A percentile compares a stretch with the other conserved stretches of the same genome.
These are phyloP conservation scores for Aphis gossypii DNA, from an alignment of 1,140 invertebrate species.

Conservation along the genomic window DNA sequence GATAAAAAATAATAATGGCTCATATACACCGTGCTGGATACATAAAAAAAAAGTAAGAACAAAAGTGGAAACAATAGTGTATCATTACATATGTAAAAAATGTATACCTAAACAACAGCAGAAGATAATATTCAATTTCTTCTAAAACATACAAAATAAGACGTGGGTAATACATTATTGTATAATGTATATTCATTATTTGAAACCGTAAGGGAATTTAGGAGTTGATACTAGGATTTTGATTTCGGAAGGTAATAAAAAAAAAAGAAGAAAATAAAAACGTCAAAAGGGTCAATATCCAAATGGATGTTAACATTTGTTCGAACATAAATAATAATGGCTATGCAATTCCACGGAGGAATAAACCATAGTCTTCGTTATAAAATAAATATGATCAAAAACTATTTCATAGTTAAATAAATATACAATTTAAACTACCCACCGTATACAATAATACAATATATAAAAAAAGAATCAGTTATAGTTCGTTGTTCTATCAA, in stretches of 20 bases:
- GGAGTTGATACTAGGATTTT: conserved; percentile 1
- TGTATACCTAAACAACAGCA: neutral
- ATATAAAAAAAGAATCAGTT: no score
- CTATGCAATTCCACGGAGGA: neutral
- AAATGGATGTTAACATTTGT: conserved; percentile 30
- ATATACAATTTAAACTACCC: neutral
- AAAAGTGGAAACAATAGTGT: conserved; percentile 24
- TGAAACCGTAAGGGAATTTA: conserved; percentile 9
- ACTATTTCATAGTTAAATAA: conserved; percentile 2
- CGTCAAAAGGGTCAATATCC: neutral
- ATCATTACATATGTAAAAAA: neutral
- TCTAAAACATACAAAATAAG: neutral
- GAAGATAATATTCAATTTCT: neutral
- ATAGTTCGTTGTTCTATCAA: neutral
- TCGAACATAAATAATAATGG: neutral
- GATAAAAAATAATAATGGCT: conserved; percentile 3
- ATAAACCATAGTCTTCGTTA: neutral
- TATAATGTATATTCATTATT: conserved; percentile 24
- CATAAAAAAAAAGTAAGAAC: neutral
- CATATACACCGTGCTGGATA: neutral
- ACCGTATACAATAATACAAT: neutral
- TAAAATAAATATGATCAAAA: conserved; percentile 3
- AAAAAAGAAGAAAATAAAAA: conserved; percentile 46
- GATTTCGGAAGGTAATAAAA: conserved; percentile 24
- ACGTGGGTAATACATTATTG: neutral